Evolutionary conservation across 2,797 vertebrate genomes (phyloP).

Genomic region (Otus scops): DNA sequence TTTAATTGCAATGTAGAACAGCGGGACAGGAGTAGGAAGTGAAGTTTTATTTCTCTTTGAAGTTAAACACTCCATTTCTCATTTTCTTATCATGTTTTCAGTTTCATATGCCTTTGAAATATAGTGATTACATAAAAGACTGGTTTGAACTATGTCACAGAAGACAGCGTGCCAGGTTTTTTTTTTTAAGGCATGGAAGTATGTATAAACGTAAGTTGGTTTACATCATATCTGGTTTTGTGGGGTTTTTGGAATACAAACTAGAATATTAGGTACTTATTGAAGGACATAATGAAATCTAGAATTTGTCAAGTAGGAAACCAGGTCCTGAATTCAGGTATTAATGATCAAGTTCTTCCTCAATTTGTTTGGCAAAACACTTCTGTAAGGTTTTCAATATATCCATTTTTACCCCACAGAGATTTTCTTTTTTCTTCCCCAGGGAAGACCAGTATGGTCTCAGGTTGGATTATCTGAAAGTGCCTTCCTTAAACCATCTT

Average conservation of each 20-base stretch:
- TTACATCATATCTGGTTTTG: slow-evolving; percentile 24
- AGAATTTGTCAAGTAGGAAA: background rate
- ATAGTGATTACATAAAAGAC: slow-evolving; percentile 35
- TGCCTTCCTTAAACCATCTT: background rate
- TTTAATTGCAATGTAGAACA: background rate
- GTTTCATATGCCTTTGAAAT: slow-evolving; percentile 66
- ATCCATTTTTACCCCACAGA: background rate
- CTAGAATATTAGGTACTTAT: background rate
- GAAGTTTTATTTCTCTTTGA: slow-evolving; percentile 37
- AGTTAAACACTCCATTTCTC: slow-evolving; percentile 21
- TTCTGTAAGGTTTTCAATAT: background rate
- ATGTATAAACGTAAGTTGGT: background rate
- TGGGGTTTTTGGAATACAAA: slow-evolving; percentile 47
- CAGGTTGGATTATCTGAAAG: background rate
- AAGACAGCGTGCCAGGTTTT: slow-evolving; percentile 8
- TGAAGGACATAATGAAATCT: background rate
- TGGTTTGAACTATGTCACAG: slow-evolving; percentile 26
- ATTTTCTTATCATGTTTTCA: slow-evolving; percentile 49
- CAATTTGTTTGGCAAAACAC: background rate
- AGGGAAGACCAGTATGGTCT: background rate
- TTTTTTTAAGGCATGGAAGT: slow-evolving; percentile 31
- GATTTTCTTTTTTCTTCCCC: background rate
- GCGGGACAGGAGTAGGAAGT: slow-evolving; percentile 10
- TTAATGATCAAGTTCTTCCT: background rate
- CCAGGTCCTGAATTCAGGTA: background rate